Percentiles rank a stretch among this genome's conserved stretches.
phyloP scores from a whole-genome alignment of 1,140 invertebrate genomes.

The Alviniconcha marisindica region DNA sequence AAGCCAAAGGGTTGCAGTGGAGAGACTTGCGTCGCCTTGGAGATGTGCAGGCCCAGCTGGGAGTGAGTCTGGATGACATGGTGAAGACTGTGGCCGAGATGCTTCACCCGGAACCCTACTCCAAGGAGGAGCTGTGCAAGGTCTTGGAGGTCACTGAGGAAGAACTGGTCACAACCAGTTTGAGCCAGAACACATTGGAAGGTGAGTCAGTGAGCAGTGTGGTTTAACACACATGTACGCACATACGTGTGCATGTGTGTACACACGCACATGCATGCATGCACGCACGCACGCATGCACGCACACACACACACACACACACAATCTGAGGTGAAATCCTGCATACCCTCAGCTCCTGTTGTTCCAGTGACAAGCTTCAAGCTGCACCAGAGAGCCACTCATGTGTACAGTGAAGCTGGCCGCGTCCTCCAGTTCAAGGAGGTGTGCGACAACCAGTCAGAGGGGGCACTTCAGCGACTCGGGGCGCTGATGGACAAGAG shows the following conservation, averaged over 20 bases:
- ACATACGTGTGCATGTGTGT: too few relatives aligned
- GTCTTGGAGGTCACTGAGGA: slow-evolving; percentile 81
- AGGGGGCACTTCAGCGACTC: slow-evolving; percentile 80
- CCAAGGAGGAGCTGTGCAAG: slow-evolving; percentile 84
- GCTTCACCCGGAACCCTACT: slow-evolving; percentile 85
- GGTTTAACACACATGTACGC: too few relatives aligned
- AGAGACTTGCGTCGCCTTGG: slow-evolving; percentile 80
- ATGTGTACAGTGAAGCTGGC: slow-evolving; percentile 88
- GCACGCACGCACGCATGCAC: too few relatives aligned
- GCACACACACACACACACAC: too few relatives aligned
- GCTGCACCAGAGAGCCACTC: slow-evolving; percentile 88
- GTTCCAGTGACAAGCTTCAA: slow-evolving; percentile 82
- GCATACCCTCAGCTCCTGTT: too few relatives aligned
- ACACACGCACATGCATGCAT: too few relatives aligned
- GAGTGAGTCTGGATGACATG: slow-evolving; percentile 83
- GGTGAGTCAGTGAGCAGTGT: not conserved
- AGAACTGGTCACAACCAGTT: slow-evolving; percentile 81
- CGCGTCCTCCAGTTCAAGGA: slow-evolving; percentile 87
- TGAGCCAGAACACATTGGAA: slow-evolving; percentile 82
- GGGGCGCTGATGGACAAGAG: slow-evolving; percentile 93
- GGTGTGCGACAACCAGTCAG: slow-evolving; percentile 78
- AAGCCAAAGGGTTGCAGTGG: slow-evolving; percentile 82
- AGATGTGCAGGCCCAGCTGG: slow-evolving; percentile 83
- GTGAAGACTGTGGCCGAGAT: slow-evolving; percentile 80
- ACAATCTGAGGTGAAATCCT: too few relatives aligned